phyloP scores from a whole-genome alignment of 2,113 vertebrate species.

The Lamprotornis superbus region DNA sequence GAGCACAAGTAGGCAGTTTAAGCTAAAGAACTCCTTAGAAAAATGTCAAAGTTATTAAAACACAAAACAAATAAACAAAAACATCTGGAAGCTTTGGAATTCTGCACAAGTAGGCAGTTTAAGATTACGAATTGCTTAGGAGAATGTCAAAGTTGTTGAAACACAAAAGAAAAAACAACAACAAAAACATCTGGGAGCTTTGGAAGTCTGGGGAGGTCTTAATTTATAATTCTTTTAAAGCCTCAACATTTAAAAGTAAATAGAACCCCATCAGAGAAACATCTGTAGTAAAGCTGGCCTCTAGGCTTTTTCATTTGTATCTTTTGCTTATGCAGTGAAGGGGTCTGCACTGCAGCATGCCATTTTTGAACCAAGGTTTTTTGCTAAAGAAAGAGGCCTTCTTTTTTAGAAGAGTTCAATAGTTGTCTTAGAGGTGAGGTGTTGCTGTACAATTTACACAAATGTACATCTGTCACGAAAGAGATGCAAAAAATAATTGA shows the following conservation, averaged over 20 bases:
- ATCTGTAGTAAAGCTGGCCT: background rate
- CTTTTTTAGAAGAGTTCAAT: background rate
- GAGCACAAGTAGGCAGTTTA: background rate
- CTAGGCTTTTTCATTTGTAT: background rate
- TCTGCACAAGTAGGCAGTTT: background rate
- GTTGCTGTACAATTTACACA: background rate
- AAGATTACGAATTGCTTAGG: background rate
- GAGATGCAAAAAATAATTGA: background rate
- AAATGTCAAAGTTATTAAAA: background rate
- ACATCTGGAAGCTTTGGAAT: background rate
- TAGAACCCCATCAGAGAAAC: background rate
- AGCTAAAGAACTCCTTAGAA: background rate
- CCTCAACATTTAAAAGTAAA: background rate
- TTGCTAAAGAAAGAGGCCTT: background rate
- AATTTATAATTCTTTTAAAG: background rate
- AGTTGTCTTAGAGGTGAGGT: background rate
- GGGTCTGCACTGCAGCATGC: background rate
- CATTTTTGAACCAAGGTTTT: background rate
- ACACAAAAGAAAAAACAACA: background rate
- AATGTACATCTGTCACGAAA: background rate
- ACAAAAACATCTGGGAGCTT: background rate
- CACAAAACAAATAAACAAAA: background rate
- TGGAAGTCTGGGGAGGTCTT: background rate
- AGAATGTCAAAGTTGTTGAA: background rate
- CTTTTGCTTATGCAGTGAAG: background rate